A percentile compares a stretch with the other conserved stretches of the same genome.
These are phyloP conservation scores for Eristalis arbustorum DNA, from an alignment of 2,888 invertebrate species.

Conservation along the genomic window DNA sequence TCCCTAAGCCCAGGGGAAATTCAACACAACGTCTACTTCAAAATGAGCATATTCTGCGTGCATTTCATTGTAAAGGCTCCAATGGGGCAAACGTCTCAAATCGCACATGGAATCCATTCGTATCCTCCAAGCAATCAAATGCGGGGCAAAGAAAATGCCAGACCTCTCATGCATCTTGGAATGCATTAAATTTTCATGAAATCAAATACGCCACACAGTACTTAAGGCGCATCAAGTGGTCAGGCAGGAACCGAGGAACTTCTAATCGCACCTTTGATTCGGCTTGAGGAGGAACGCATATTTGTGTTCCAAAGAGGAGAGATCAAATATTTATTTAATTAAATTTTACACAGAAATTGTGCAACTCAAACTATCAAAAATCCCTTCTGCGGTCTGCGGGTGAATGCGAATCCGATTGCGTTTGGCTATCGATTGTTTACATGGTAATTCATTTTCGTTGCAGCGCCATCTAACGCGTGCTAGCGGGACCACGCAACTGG, in stretches of 20 bases:
- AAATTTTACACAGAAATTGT: too few relatives aligned
- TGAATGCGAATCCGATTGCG: neutral
- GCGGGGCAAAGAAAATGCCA: neutral
- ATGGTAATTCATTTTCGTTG: neutral
- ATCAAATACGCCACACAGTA: slow-evolving; percentile 21
- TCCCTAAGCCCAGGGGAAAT: slow-evolving; percentile 27
- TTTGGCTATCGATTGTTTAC: slow-evolving; percentile 48
- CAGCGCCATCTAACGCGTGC: slow-evolving; percentile 45
- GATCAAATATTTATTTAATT: neutral
- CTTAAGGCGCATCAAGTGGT: slow-evolving; percentile 46
- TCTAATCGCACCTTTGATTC: too few relatives aligned
- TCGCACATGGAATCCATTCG: slow-evolving; percentile 55
- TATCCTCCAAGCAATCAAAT: slow-evolving; percentile 53
- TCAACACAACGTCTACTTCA: slow-evolving; percentile 6
- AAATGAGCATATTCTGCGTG: slow-evolving; percentile 5
- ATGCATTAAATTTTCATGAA: slow-evolving; percentile 63
- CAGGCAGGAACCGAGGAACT: slow-evolving; percentile 20
- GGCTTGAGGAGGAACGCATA: neutral
- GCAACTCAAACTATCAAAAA: neutral
- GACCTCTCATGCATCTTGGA: slow-evolving; percentile 32
- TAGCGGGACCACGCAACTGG: slow-evolving; percentile 41
- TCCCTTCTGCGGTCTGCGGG: neutral
- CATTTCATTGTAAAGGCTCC: slow-evolving; percentile 17
- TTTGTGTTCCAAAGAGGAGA: neutral
- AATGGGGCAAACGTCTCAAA: neutral